Evolutionary conservation across 2,888 invertebrate species (phyloP).

Genomic region (Suillia variegata): DNA sequence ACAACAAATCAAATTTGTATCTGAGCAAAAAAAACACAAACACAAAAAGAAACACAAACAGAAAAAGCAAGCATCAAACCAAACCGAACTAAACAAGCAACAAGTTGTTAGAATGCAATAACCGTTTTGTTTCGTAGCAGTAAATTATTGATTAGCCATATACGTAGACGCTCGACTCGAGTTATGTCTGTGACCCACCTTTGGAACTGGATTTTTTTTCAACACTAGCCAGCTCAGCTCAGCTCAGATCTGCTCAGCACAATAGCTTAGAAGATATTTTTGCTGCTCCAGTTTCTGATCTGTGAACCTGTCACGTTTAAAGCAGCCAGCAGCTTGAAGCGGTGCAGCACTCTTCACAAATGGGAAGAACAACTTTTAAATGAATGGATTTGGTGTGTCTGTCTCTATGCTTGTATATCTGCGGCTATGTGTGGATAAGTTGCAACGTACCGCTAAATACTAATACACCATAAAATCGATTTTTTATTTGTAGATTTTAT

Average conservation of each 20-base stretch:
- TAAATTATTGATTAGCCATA: conserved; percentile 40
- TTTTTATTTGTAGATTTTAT: too few species aligned
- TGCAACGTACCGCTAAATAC: too few species aligned
- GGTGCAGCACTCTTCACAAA: too few species aligned
- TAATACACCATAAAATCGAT: too few species aligned
- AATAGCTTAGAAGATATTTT: background rate
- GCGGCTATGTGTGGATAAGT: too few species aligned
- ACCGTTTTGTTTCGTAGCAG: conserved; percentile 45
- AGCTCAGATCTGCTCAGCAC: background rate
- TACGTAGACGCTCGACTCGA: conserved; percentile 32
- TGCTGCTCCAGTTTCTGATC: conserved; percentile 49
- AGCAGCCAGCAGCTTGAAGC: conserved; percentile 24
- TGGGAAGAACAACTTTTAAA: conserved; percentile 22
- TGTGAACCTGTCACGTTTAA: conserved; percentile 54
- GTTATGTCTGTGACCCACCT: conserved; percentile 57
- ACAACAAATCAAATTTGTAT: too few species aligned
- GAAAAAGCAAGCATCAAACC: too few species aligned
- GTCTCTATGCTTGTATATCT: too few species aligned
- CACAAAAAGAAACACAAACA: background rate
- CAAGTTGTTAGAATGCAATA: conserved; percentile 9
- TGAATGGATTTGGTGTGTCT: too few species aligned
- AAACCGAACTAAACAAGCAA: too few species aligned
- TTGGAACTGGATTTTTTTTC: conserved; percentile 43
- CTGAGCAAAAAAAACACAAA: too few species aligned
- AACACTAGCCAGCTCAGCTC: too few species aligned